Base-by-base conservation (phyloP, 2,797 vertebrate species). In the Spinus olivaceus region DNA sequence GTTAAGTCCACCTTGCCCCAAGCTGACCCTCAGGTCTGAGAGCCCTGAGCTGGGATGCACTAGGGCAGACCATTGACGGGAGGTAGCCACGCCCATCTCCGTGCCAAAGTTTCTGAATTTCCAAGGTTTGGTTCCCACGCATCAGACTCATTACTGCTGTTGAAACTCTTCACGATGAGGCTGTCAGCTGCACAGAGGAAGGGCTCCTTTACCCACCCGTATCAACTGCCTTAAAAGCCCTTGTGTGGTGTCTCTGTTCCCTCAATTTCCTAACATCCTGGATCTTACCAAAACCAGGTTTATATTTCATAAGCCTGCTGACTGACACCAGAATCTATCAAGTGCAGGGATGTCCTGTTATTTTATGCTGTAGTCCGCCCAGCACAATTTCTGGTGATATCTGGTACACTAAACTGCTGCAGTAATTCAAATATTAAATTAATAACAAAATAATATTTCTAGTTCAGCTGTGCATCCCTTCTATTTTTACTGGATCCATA, bases 71-170 rank as follows among this genome's bases (percentile, higher is more conserved):
- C 22, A 21, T 24, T 18, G 25, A 11, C 46, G 56, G 49, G 25
- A 60, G 30, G 32, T 6, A 2, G 4, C 51, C 4, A 1, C 0
- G 0, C 51, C 8, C 4, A 1, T 23, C 57, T 19, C 57, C 8
- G 10, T 18, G 33, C 25, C 23, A 37, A 33, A 23, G 14, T 24
- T 61, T 22, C 32, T 22, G 16, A 10, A 4, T 67, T 81, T 81
- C 37, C 24, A 61, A 42, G 37, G 24, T 39, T 79, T n/a, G 20
- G 4, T 47, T 81, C 61, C 72, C 41, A 25, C 13, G 19, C 4
- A 2, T 51, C 5, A 1, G 21, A 28, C 24, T 56, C 56, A 14
- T 1, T 57, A 46, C 14, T 20, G 9, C 39, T 30, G 28, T 2
- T 44, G n/a, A 87, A 90, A 53, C 24, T 61, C 54, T 27, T 64